Conservation (phyloP, 2,797 vertebrate species). For the Sarcophilus harrisii region DNA sequence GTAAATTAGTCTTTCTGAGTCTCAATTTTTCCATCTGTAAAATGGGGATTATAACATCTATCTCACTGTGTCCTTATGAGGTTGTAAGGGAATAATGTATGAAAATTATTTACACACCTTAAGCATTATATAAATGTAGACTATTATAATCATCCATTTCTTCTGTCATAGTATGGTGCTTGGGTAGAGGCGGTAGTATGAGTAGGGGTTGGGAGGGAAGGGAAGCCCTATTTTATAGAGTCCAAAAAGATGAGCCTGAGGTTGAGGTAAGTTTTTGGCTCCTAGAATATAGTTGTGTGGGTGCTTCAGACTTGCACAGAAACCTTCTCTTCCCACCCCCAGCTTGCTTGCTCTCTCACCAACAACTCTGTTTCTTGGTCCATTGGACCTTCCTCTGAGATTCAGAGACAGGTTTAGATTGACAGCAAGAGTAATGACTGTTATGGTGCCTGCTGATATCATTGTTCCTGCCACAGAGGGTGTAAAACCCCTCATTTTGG, state of each 20-base stretch:
- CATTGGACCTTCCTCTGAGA: neutral
- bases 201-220: neutral
- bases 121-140: neutral
- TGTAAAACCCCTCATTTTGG: constrained; percentile 45
- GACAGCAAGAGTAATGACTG: constrained; percentile 35
- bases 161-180: neutral
- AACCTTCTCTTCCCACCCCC: neutral
- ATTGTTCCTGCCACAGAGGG: constrained; percentile 22
- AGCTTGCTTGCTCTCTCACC: neutral
- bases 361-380: neutral
- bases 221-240: constrained; percentile 12
- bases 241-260: neutral
- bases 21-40: neutral
- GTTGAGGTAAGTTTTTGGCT: neutral
- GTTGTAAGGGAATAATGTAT: neutral
- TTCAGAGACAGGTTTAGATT: constrained; percentile 4
- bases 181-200: neutral
- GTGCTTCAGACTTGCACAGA: neutral
- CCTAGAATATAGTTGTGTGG: neutral
- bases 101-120: neutral
- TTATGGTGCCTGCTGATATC: neutral
- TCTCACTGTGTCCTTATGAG: neutral
- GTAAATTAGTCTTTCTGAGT: neutral
- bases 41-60: neutral
- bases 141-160: constrained; percentile 28